These are phyloP conservation scores for Leptopterna dolabrata DNA, from an alignment of 2,888 invertebrate species.

Conservation along the genomic window DNA sequence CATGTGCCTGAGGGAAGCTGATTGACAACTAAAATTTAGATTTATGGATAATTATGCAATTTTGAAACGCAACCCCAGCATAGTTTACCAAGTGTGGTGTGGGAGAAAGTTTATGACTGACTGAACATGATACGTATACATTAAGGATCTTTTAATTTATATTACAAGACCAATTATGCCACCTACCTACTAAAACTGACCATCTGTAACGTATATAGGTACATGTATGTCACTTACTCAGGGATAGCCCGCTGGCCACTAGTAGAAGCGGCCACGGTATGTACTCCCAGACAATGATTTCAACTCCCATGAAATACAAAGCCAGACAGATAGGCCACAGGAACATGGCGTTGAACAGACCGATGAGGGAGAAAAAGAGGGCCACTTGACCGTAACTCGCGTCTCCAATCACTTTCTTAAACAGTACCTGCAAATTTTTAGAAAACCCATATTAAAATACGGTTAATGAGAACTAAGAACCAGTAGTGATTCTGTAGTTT, in stretches of 20 bases:
- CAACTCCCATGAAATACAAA: slow-evolving; percentile 87
- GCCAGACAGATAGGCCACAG: slow-evolving; percentile 92
- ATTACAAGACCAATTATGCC: too few species aligned
- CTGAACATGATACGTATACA: too few species aligned
- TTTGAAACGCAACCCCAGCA: too few species aligned
- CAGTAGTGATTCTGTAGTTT: not conserved
- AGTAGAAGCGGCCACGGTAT: slow-evolving; percentile 90
- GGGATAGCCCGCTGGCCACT: slow-evolving; percentile 81
- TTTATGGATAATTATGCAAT: too few species aligned
- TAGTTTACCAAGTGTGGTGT: too few species aligned
- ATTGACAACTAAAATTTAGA: too few species aligned
- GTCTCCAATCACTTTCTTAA: slow-evolving; percentile 93
- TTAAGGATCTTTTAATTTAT: too few species aligned
- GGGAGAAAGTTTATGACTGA: too few species aligned
- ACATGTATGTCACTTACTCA: slow-evolving; percentile 73
- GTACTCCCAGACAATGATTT: slow-evolving; percentile 82
- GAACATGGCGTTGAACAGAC: slow-evolving; percentile 86
- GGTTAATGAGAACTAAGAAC: too few species aligned
- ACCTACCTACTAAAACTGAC: too few species aligned
- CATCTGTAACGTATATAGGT: too few species aligned
- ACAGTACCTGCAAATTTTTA: slow-evolving; percentile 79
- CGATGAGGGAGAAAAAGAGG: slow-evolving; percentile 91
- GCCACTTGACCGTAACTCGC: slow-evolving; percentile 93
- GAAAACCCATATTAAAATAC: slow-evolving; percentile 11
- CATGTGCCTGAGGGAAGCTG: too few species aligned